phyloP scores from a whole-genome alignment of 2,888 invertebrate species.

The Macaria notata region DNA sequence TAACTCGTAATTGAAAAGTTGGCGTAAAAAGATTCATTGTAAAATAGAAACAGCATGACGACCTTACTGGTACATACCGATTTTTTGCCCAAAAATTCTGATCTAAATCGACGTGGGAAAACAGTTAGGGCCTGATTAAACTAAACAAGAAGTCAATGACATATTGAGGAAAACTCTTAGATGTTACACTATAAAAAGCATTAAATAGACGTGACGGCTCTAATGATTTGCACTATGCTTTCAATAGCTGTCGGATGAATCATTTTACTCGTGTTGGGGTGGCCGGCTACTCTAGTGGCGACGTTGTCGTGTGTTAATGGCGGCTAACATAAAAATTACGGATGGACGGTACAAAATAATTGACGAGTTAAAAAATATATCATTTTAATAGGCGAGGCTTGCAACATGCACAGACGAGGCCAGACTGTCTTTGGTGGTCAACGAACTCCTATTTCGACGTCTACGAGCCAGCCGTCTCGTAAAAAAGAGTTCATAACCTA shows the following conservation, averaged over 20 bases:
- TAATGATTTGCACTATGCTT: constrained; percentile 47
- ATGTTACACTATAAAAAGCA: constrained; percentile 51
- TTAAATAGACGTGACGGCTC: constrained; percentile 61
- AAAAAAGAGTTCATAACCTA: constrained; percentile 47
- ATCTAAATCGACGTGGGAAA: constrained; percentile 10
- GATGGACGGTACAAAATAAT: constrained; percentile 16
- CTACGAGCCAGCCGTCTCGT: constrained; percentile 49
- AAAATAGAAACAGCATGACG: too few relatives aligned
- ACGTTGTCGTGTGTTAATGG: constrained; percentile 3
- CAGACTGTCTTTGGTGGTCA: constrained; percentile 65
- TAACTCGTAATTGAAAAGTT: too few relatives aligned
- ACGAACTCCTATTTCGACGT: constrained; percentile 56
- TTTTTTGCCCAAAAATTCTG: background rate
- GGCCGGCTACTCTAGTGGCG: constrained; percentile 14
- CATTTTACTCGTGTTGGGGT: constrained; percentile 17
- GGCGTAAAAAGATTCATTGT: too few relatives aligned
- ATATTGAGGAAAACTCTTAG: constrained; percentile 65
- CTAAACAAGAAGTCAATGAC: constrained; percentile 59
- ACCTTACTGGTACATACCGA: too few relatives aligned
- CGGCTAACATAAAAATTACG: constrained; percentile 2
- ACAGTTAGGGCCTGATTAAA: constrained; percentile 32
- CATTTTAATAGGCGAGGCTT: constrained; percentile 34
- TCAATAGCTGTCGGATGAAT: constrained; percentile 25
- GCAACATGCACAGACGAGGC: constrained; percentile 59
- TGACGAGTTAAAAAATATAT: constrained; percentile 20